A percentile compares a stretch with the other conserved stretches of the same genome.
These are phyloP conservation scores for Glossophaga mutica DNA, from an alignment of 2,797 vertebrate species.

Conservation along the genomic window DNA sequence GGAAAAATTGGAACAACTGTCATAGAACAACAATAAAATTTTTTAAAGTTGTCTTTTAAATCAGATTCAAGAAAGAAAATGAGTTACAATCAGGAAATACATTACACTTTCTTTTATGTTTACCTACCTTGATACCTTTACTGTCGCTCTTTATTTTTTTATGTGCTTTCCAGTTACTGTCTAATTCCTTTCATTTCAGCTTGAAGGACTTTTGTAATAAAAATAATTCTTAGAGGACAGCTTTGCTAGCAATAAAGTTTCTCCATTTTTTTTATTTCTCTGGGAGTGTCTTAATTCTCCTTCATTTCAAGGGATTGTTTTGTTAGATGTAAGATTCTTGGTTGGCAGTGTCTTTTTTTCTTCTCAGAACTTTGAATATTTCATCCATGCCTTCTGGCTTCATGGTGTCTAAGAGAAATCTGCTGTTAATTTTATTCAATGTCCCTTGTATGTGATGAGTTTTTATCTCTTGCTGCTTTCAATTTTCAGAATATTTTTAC, in stretches of 20 bases:
- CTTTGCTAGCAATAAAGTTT: neutral
- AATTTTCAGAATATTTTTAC: neutral
- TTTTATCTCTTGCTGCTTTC: neutral
- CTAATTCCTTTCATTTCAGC: neutral
- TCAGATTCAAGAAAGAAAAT: neutral
- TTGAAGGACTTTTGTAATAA: neutral
- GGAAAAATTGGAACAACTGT: neutral
- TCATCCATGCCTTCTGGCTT: neutral
- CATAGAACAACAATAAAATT: neutral
- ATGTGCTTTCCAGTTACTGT: neutral
- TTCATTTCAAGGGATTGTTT: neutral
- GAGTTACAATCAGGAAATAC: neutral
- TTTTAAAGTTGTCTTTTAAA: neutral
- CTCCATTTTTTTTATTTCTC: neutral
- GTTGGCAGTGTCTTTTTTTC: neutral
- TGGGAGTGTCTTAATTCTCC: neutral
- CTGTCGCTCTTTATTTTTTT: neutral
- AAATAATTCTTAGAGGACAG: neutral
- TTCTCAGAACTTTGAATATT: neutral
- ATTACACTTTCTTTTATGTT: neutral
- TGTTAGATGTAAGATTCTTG: neutral
- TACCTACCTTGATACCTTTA: neutral
- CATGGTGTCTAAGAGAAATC: neutral
- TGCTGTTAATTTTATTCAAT: neutral
- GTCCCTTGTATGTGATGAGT: neutral